A percentile compares a stretch with the other conserved stretches of the same genome.
phyloP scores from a whole-genome alignment of 2,888 invertebrate species.

The Unio pictorum region DNA sequence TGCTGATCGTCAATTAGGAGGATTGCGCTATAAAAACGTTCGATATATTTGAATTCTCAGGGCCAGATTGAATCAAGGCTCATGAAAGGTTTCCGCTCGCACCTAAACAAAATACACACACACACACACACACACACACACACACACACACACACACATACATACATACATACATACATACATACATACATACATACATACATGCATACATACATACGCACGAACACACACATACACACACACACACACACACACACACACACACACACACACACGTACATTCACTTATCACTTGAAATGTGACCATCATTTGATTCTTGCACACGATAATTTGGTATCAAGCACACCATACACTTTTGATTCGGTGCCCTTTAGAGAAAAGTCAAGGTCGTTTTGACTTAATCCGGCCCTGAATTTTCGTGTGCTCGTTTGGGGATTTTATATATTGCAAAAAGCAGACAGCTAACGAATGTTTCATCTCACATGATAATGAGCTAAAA shows the following conservation, averaged over 20 bases:
- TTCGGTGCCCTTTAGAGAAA: too few species aligned
- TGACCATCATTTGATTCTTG: too few species aligned
- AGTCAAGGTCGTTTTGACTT: too few species aligned
- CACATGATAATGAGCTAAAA: too few species aligned
- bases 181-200: constrained; percentile 1
- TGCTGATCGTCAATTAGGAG: too few species aligned
- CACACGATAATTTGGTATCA: too few species aligned
- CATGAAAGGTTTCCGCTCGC: neutral
- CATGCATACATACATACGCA: constrained; percentile 6
- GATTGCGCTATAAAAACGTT: too few species aligned
- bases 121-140: constrained; percentile 2
- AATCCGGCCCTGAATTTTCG: neutral
- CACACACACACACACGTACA: constrained; percentile 8
- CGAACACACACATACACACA: neutral
- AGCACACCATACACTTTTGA: too few species aligned
- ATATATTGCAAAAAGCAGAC: too few species aligned
- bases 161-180: neutral
- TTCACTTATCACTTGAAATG: neutral
- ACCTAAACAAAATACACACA: neutral
- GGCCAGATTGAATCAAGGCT: neutral
- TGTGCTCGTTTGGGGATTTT: too few species aligned
- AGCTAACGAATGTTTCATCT: too few species aligned
- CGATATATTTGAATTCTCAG: neutral
- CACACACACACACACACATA: constrained; percentile 8
- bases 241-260: constrained; percentile 3